phyloP scores from a whole-genome alignment of 1,140 invertebrate genomes.

The Dreissena polymorpha region DNA sequence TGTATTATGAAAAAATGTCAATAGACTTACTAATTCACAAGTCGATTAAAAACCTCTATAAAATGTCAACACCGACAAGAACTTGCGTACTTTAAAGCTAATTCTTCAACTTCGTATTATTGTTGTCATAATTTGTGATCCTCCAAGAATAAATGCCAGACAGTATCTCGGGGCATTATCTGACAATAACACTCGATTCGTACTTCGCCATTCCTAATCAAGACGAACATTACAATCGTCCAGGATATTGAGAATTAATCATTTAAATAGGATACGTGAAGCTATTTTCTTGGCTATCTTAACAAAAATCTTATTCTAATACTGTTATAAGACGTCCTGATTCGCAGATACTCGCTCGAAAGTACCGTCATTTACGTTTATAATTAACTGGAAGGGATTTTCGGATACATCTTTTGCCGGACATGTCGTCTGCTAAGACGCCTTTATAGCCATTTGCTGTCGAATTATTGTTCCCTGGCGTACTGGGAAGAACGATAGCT shows the following conservation, averaged over 20 bases:
- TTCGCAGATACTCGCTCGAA: slow-evolving; percentile 13
- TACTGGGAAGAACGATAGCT: too few relatives aligned
- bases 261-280: slow-evolving; percentile 18
- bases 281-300: slow-evolving; percentile 28
- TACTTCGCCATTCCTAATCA: slow-evolving; percentile 8
- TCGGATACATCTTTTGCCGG: background rate
- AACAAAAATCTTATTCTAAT: slow-evolving; percentile 23
- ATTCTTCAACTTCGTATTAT: too few relatives aligned
- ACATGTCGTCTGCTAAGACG: background rate
- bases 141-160: too few relatives aligned
- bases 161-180: slow-evolving; percentile 6
- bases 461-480: background rate
- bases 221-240: background rate
- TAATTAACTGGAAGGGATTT: slow-evolving; percentile 26
- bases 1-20: too few relatives aligned
- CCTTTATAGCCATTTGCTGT: background rate
- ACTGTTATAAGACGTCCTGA: slow-evolving; percentile 33
- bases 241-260: slow-evolving; percentile 48
- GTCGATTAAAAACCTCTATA: too few relatives aligned
- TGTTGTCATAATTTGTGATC: too few relatives aligned
- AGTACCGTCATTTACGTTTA: background rate
- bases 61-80: too few relatives aligned
- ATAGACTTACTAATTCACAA: too few relatives aligned
- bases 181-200: slow-evolving; percentile 32
- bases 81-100: too few relatives aligned